Conservation (phyloP, 2,113 vertebrate species). For the Ibidorhyncha struthersii region DNA sequence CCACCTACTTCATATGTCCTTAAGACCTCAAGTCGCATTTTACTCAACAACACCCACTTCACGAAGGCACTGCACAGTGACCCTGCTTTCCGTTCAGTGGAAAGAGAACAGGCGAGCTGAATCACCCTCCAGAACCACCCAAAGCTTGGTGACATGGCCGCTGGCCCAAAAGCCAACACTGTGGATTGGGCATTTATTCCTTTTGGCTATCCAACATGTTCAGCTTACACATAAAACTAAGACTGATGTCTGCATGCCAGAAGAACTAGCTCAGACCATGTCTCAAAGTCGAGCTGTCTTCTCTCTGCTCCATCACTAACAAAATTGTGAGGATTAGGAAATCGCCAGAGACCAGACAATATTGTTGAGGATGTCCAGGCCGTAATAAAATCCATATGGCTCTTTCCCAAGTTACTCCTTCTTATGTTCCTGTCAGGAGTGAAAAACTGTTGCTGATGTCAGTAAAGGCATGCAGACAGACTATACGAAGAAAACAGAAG, state of each 20-base stretch:
- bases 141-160: background rate
- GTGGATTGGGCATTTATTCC: background rate
- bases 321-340: background rate
- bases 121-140: fast-evolving
- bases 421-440: background rate
- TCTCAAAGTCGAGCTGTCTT: background rate
- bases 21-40: background rate
- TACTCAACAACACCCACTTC: background rate
- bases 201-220: background rate
- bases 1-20: background rate
- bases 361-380: background rate
- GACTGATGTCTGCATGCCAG: background rate
- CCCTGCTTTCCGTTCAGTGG: background rate
- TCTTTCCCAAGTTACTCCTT: background rate
- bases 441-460: background rate
- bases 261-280: background rate
- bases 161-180: no score
- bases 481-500: background rate
- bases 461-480: background rate
- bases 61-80: background rate
- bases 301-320: background rate
- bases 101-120: background rate
- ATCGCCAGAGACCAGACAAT: background rate
- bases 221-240: background rate
- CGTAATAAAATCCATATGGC: background rate